These are phyloP conservation scores for Elaphurus davidianus DNA, from an alignment of 2,113 vertebrate species.

Conservation along the genomic window DNA sequence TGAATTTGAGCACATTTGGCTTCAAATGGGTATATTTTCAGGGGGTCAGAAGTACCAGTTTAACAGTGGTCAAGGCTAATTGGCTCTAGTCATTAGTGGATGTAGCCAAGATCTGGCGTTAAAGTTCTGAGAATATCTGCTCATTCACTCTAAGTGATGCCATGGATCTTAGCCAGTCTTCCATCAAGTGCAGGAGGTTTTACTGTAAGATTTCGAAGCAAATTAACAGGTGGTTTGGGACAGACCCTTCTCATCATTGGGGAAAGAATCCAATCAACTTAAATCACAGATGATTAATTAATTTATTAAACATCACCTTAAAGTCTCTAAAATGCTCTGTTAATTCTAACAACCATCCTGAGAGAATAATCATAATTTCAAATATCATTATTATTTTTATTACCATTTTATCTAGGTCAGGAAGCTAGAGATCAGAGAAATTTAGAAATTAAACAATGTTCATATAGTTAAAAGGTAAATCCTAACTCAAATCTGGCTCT, in stretches of 20 bases:
- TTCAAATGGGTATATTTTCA: background rate
- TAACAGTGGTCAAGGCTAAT: background rate
- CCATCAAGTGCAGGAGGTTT: background rate
- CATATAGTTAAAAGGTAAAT: background rate
- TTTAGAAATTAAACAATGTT: background rate
- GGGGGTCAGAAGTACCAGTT: background rate
- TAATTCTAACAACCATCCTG: background rate
- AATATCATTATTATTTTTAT: background rate
- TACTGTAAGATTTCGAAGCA: background rate
- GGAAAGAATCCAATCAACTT: background rate
- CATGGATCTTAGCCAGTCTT: background rate
- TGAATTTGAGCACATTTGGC: background rate
- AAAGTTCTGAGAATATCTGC: background rate
- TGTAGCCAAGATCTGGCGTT: background rate
- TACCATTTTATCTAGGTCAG: background rate
- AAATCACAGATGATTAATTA: background rate
- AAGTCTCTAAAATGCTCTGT: background rate
- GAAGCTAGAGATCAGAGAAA: background rate
- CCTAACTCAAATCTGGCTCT: background rate
- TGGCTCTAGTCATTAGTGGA: background rate
- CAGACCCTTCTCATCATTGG: rapidly evolving
- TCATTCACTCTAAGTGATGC: background rate
- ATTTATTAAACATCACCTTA: background rate
- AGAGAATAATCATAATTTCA: background rate
- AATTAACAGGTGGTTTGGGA: background rate